Percentiles rank a stretch among this genome's conserved stretches.
phyloP scores from a whole-genome alignment of 2,113 vertebrate species.

The Python bivittatus region DNA sequence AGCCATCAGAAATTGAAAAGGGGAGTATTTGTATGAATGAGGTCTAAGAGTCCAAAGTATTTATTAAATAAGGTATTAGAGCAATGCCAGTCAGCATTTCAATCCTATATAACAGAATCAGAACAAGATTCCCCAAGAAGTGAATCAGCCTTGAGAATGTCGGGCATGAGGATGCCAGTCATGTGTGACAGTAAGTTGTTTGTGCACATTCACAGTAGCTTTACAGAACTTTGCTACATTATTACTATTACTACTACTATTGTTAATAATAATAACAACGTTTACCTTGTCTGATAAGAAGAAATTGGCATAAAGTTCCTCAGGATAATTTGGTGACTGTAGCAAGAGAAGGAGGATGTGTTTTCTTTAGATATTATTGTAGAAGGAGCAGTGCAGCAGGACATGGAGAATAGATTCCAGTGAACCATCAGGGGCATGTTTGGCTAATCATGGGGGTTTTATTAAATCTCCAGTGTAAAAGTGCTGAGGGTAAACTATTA shows the following conservation, averaged over 20 bases:
- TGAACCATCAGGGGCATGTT: background rate
- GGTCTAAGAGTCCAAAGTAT: background rate
- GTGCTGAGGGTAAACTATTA: background rate
- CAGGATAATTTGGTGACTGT: background rate
- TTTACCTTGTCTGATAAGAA: background rate
- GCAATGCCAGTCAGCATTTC: background rate
- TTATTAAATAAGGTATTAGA: background rate
- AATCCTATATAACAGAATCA: background rate
- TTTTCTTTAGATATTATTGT: background rate
- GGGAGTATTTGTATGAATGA: background rate
- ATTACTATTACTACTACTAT: too few species aligned
- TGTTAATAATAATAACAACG: background rate
- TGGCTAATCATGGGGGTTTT: background rate
- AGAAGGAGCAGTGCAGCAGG: background rate
- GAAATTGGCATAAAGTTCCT: background rate
- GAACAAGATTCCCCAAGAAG: background rate
- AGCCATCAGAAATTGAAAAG: background rate
- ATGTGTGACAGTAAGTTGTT: background rate
- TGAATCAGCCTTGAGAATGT: background rate
- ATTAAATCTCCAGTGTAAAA: background rate
- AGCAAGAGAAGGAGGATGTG: background rate
- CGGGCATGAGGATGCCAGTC: background rate
- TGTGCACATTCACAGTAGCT: background rate
- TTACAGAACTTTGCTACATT: background rate
- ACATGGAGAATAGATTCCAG: background rate